phyloP scores from a whole-genome alignment of 1,140 invertebrate species.

The Ruditapes philippinarum region DNA sequence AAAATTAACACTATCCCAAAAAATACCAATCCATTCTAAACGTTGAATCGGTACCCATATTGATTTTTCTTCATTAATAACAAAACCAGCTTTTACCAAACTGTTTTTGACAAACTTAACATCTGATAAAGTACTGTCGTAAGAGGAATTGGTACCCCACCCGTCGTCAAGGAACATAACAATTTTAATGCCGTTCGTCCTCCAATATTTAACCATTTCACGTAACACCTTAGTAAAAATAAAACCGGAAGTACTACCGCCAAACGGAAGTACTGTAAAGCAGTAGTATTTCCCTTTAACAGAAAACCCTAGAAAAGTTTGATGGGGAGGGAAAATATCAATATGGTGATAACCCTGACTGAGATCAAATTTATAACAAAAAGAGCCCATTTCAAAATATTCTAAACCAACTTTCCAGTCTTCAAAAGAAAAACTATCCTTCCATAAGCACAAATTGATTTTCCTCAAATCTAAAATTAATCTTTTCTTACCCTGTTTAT shows the following conservation, averaged over 20 bases:
- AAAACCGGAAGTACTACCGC: conserved; percentile 22
- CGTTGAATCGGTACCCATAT: conserved; percentile 44
- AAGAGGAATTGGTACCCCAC: background rate
- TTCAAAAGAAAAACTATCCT: conserved; percentile 40
- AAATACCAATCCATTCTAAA: conserved; percentile 42
- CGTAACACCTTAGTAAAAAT: conserved; percentile 60
- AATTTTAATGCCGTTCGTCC: conserved; percentile 39
- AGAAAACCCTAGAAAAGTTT: no score
- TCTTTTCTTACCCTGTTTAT: conserved; percentile 42
- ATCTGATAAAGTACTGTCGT: background rate
- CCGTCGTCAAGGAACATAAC: conserved; percentile 68
- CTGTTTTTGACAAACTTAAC: background rate
- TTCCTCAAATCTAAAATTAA: conserved; percentile 57
- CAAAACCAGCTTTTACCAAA: conserved; percentile 42
- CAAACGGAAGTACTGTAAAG: conserved; percentile 58
- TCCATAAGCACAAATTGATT: conserved; percentile 15
- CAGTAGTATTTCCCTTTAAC: conserved; percentile 39
- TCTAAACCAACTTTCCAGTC: conserved; percentile 36
- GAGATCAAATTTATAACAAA: conserved; percentile 51
- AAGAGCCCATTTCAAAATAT: conserved; percentile 22
- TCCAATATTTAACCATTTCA: conserved; percentile 58
- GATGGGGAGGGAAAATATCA: background rate
- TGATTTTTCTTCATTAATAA: conserved; percentile 62
- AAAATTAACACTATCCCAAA: conserved; percentile 46
- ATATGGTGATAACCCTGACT: conserved; percentile 48